A percentile compares a stretch with the other conserved stretches of the same genome.
Evolutionary conservation across 2,888 invertebrate species (phyloP).

Genomic region (Hyppa rectilinea): DNA sequence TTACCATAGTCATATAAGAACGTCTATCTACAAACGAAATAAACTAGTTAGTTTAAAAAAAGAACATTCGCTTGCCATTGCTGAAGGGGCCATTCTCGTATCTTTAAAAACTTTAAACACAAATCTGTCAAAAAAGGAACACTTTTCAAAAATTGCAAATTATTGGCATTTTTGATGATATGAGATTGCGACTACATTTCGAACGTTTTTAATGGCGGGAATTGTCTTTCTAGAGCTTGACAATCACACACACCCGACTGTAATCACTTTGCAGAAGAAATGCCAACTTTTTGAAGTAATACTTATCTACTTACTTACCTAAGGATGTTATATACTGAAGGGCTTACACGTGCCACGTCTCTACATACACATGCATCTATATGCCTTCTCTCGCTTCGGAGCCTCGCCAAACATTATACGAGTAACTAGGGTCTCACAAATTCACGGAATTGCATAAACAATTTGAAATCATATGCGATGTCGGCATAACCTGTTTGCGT

Average conservation of each 20-base stretch:
- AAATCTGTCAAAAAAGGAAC: too few relatives aligned
- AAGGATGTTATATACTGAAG: neutral
- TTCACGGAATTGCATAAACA: slow-evolving; percentile 34
- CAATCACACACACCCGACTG: too few relatives aligned
- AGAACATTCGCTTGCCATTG: too few relatives aligned
- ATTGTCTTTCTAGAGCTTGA: too few relatives aligned
- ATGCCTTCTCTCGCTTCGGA: slow-evolving; percentile 1
- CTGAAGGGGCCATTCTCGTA: too few relatives aligned
- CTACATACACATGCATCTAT: slow-evolving; percentile 12
- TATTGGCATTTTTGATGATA: too few relatives aligned
- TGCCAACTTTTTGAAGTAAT: neutral
- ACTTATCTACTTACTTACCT: neutral
- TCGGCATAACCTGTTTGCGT: slow-evolving; percentile 39
- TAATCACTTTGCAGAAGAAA: neutral
- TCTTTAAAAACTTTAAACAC: too few relatives aligned
- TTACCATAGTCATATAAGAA: slow-evolving; percentile 13
- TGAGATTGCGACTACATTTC: too few relatives aligned
- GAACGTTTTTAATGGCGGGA: too few relatives aligned
- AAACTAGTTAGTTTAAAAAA: too few relatives aligned
- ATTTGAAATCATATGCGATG: slow-evolving; percentile 42
- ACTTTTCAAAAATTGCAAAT: too few relatives aligned
- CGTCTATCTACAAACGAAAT: slow-evolving; percentile 10
- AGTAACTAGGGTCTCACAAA: slow-evolving; percentile 16
- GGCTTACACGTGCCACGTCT: slow-evolving; percentile 34
- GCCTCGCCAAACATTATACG: slow-evolving; percentile 14